Percentiles rank a stretch among this genome's conserved stretches.
These are phyloP conservation scores for Melieria picta DNA, from an alignment of 2,888 invertebrate genomes.

Conservation along the genomic window DNA sequence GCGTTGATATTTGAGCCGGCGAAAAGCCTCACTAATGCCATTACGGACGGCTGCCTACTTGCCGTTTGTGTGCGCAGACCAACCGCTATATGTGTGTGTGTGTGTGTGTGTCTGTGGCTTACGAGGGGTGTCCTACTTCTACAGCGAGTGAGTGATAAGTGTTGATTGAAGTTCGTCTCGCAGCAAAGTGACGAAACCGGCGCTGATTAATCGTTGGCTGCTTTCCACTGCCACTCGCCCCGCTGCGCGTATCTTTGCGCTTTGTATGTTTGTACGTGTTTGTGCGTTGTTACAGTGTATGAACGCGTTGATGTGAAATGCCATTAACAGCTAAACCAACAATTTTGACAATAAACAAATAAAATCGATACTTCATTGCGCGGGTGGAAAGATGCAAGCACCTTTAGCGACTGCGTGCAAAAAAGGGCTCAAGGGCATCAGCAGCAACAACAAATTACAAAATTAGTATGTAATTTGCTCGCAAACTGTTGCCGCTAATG, in stretches of 20 bases:
- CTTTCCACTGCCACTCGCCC: too few relatives aligned
- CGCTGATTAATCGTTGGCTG: constrained; percentile 26
- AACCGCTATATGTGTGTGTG: background rate
- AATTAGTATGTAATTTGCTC: constrained; percentile 17
- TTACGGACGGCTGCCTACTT: background rate
- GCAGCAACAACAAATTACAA: too few relatives aligned
- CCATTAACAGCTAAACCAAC: constrained; percentile 49
- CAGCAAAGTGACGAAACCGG: constrained; percentile 16
- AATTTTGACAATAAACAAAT: constrained; percentile 54
- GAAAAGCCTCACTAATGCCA: background rate
- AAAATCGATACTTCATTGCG: constrained; percentile 2
- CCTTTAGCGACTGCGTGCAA: too few relatives aligned
- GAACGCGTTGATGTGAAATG: constrained; percentile 30
- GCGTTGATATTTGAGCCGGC: background rate
- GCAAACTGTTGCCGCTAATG: constrained; percentile 27
- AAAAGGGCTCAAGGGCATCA: too few relatives aligned
- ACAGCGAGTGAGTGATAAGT: constrained; percentile 26
- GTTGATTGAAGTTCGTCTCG: constrained; percentile 18
- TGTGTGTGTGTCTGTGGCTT: background rate
- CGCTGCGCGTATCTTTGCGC: too few relatives aligned
- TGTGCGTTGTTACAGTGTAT: background rate
- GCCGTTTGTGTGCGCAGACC: background rate
- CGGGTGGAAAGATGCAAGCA: too few relatives aligned
- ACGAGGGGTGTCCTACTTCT: too few relatives aligned
- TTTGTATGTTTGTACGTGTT: background rate